Base-by-base conservation (phyloP, 1,140 invertebrate genomes). In the Zophobas morio region DNA sequence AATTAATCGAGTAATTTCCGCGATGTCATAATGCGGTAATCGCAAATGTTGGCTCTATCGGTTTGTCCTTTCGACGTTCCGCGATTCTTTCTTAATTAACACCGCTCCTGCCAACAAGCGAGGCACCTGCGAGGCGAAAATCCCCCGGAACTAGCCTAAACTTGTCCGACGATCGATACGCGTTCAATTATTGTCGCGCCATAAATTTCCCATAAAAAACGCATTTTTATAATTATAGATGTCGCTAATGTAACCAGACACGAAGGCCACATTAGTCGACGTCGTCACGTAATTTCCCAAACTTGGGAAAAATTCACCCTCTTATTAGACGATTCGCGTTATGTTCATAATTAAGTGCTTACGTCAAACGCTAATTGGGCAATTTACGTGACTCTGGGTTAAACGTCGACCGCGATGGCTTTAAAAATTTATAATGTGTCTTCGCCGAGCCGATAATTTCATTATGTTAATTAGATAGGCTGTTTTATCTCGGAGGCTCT, bases 1-100 rank as follows among this genome's bases (percentile, higher is more conserved):
- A 80, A 80, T 80, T 80, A 80, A 80, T 80, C 74, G 66, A 51
- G 76, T 80, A 80, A 80, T 80, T 80, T 80, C 79, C 79, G 74
- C 76, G 60, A 76, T 75, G 79, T 80, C 79, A 80, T 80, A 80
- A 75, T 78, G 74, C 73, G 74, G 79, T 66, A 77, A 80, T 80
- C 79, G 73, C 53, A 60, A 56, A 49, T 60, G 75, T 77, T 79
- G 56, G 54, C 66, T 77, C 74, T 79, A 79, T 73, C 75, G 66
- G 66, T 70, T 54, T 40, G 51, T 34, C 47, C 74, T 74, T 78
- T 60, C 66, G 57, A 74, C 53, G 54, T 78, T 78, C 47, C 76
- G 53, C 39, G 49, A 54, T 76, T 79, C 74, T 79, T 78, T 57
- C 70, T 51, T 73, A 77, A 78, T 78, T 74, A 70, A 66, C 71